phyloP scores from a whole-genome alignment of 1,140 invertebrate genomes.

The Megalopta genalis region DNA sequence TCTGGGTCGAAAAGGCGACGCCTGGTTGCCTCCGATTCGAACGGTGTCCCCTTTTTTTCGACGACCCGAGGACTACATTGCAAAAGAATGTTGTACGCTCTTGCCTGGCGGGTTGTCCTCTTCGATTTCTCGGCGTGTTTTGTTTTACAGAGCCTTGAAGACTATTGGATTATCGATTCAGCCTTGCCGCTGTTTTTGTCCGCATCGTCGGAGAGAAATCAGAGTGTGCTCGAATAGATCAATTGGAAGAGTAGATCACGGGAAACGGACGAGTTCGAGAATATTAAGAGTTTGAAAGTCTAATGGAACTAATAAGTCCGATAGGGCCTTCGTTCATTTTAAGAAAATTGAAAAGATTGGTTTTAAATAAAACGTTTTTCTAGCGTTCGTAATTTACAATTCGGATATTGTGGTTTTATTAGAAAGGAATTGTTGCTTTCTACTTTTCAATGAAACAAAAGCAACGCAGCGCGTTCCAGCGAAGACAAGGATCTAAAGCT shows the following conservation, averaged over 20 bases:
- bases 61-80: not conserved
- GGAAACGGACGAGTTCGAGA: too few relatives aligned
- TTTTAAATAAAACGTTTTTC: too few relatives aligned
- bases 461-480: not conserved
- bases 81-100: not conserved
- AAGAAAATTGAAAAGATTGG: too few relatives aligned
- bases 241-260: too few relatives aligned
- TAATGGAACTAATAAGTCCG: too few relatives aligned
- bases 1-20: too few relatives aligned
- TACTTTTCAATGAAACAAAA: not conserved
- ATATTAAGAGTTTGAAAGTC: too few relatives aligned
- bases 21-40: conserved; percentile 13
- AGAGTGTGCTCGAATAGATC: not conserved
- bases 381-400: too few relatives aligned
- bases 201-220: not conserved
- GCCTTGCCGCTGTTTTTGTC: conserved; percentile 10
- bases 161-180: conserved; percentile 43
- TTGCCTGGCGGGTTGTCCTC: conserved; percentile 13
- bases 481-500: not conserved
- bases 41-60: not conserved
- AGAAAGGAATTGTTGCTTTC: not conserved
- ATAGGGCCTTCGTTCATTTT: too few relatives aligned
- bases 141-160: conserved; percentile 10
- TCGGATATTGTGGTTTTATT: not conserved
- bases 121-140: conserved; percentile 24